Evolutionary conservation across 2,797 vertebrate genomes (phyloP).

Genomic region (Linurgus olivaceus): DNA sequence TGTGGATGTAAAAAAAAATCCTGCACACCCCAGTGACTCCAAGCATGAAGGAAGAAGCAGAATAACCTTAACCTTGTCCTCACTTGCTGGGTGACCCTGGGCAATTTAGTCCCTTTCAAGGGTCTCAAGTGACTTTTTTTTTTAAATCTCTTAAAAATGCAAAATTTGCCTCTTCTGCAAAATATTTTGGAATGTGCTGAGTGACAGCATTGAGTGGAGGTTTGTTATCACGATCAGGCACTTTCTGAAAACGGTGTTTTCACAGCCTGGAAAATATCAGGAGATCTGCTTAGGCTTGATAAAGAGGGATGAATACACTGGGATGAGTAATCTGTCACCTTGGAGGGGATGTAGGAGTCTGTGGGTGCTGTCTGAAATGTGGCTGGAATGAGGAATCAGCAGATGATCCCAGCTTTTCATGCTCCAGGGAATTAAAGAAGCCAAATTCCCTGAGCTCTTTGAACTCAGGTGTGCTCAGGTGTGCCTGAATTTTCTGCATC

Average conservation of each 20-base stretch:
- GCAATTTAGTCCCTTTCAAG: neutral
- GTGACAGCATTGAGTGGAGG: neutral
- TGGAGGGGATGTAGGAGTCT: neutral
- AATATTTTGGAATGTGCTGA: neutral
- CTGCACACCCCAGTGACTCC: accelerated
- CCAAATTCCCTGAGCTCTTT: neutral
- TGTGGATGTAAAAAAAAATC: neutral
- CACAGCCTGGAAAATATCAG: neutral
- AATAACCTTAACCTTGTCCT: neutral
- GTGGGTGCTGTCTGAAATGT: neutral
- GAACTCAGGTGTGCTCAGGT: neutral
- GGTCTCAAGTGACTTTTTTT: neutral
- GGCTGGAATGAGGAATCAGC: neutral
- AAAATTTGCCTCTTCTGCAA: neutral
- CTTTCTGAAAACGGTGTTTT: neutral
- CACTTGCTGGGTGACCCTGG: neutral
- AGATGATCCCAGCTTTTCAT: neutral
- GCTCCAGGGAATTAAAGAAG: neutral
- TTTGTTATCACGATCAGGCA: neutral
- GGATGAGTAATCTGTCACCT: neutral
- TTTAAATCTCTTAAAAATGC: neutral
- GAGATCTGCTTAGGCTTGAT: neutral
- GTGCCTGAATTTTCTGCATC: neutral
- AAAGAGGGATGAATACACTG: neutral
- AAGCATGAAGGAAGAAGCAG: neutral